These are phyloP conservation scores for Hermaeophaga mercurialis DNA, from an alignment of 2,888 invertebrate species.

Conservation along the genomic window DNA sequence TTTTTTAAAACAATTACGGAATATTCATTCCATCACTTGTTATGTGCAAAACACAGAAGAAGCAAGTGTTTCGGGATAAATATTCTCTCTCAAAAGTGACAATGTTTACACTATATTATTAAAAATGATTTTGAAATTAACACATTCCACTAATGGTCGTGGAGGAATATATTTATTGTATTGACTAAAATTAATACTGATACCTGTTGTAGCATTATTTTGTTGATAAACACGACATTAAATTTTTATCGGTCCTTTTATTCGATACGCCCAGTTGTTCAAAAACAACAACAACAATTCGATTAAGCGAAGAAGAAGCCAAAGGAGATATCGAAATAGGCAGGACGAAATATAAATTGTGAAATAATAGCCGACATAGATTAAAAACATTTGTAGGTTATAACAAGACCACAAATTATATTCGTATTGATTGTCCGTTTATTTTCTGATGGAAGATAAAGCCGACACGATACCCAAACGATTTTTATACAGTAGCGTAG, in stretches of 20 bases:
- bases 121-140: too few species aligned
- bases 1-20: too few species aligned
- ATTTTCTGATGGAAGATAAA: constrained; percentile 20
- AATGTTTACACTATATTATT: too few species aligned
- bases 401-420: constrained; percentile 35
- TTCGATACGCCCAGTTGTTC: constrained; percentile 9
- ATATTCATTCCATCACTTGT: too few species aligned
- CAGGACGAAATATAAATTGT: constrained; percentile 31
- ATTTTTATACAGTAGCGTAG: not conserved
- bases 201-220: not conserved
- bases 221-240: not conserved
- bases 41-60: too few species aligned
- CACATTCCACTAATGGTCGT: too few species aligned
- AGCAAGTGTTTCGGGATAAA: too few species aligned
- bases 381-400: constrained; percentile 31
- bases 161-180: too few species aligned
- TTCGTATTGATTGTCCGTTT: constrained; percentile 39
- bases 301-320: constrained; percentile 16
- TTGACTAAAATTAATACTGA: not conserved
- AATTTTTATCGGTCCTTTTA: constrained; percentile 1
- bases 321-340: constrained; percentile 23
- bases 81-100: too few species aligned
- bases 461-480: not conserved
- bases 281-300: constrained; percentile 5
- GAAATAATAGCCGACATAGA: constrained; percentile 33